Conservation (phyloP, 2,888 invertebrate species). For the Adineta ricciae region DNA sequence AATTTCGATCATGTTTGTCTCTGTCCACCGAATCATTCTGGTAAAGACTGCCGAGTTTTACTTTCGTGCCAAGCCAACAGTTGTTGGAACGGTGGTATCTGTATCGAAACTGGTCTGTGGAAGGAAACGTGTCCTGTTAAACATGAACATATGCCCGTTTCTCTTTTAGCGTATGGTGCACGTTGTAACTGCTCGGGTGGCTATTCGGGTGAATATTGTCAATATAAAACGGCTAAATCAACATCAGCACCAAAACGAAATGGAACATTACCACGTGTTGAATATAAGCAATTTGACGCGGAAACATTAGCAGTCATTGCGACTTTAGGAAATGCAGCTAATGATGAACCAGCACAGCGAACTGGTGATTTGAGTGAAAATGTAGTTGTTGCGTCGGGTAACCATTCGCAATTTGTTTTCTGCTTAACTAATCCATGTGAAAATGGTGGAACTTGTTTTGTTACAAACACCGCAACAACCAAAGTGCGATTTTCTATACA, state of each 20-base stretch:
- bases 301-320: slow-evolving; percentile 11
- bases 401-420: neutral
- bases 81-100: neutral
- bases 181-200: neutral
- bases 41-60: neutral
- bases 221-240: neutral
- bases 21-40: slow-evolving; percentile 2
- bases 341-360: neutral
- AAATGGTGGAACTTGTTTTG: slow-evolving; percentile 13
- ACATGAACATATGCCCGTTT: too few species aligned
- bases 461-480: neutral
- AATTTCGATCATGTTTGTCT: neutral
- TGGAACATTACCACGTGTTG: neutral
- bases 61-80: neutral
- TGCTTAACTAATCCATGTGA: slow-evolving; percentile 19
- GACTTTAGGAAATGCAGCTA: neutral
- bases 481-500: neutral
- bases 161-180: neutral
- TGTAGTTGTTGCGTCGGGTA: neutral
- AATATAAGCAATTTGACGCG: slow-evolving; percentile 7
- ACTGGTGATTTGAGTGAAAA: neutral
- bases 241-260: neutral
- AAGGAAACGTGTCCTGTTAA: neutral
- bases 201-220: neutral
- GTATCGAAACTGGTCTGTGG: neutral